Evolutionary conservation across 1,140 invertebrate genomes (phyloP).

Genomic region (Bombus breviceps): DNA sequence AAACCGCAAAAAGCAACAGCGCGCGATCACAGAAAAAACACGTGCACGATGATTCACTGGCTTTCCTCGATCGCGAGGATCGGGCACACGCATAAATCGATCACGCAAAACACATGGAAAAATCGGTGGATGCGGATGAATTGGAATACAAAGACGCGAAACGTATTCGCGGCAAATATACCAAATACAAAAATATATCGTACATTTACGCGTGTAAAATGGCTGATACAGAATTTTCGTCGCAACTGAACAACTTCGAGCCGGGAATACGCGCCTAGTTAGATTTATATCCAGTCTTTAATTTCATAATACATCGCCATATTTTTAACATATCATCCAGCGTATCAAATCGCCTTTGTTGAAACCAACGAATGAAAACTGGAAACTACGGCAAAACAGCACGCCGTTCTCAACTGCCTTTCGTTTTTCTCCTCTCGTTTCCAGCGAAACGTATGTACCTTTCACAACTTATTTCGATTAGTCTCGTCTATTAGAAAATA

Average conservation of each 20-base stretch:
- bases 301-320: conserved; percentile 33
- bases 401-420: not conserved
- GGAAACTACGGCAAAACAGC: not conserved
- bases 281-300: conserved; percentile 63
- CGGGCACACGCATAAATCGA: not conserved
- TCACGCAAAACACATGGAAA: not conserved
- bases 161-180: conserved; percentile 14
- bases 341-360: conserved; percentile 5
- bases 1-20: conserved; percentile 17
- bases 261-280: conserved; percentile 28
- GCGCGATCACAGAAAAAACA: conserved; percentile 30
- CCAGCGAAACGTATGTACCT: not conserved
- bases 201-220: conserved; percentile 52
- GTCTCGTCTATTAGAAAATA: conserved; percentile 36
- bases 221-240: conserved; percentile 44
- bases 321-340: conserved; percentile 25
- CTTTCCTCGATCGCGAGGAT: not conserved
- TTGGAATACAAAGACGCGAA: conserved; percentile 22
- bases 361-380: conserved; percentile 15
- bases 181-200: conserved; percentile 59
- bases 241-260: conserved; percentile 15
- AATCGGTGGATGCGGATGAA: conserved; percentile 28
- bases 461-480: not conserved
- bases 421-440: not conserved
- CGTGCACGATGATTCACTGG: not conserved